Conservation (phyloP, 2,797 vertebrate species). For the Tapera naevia region DNA sequence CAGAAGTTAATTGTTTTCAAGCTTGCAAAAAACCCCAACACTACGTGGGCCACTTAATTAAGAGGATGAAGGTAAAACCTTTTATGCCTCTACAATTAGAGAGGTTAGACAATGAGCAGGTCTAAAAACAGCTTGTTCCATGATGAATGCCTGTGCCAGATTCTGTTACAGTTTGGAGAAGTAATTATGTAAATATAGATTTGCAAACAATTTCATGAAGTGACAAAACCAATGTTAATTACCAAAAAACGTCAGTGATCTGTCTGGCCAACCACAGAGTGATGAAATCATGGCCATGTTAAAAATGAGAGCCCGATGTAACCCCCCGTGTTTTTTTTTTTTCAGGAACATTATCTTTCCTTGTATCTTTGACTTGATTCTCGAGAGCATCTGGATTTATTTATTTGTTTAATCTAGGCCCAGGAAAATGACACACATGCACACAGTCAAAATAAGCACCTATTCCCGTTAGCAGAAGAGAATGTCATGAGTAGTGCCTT, state of each 20-base stretch:
- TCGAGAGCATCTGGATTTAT: not conserved
- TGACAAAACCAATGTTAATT: constrained; percentile 60
- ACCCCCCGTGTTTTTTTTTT: rapidly evolving
- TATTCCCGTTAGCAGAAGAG: not conserved
- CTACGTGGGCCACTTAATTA: not conserved
- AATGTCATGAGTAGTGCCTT: not conserved
- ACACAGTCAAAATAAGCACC: not conserved
- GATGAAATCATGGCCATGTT: constrained; percentile 48
- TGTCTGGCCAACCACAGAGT: constrained; percentile 26
- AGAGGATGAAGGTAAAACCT: constrained; percentile 8
- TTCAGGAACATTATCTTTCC: not conserved
- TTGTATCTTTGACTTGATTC: not conserved
- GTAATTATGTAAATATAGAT: constrained; percentile 69
- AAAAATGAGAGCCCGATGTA: constrained; percentile 52
- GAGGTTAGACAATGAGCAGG: not conserved
- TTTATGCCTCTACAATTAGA: not conserved
- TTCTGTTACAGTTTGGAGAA: constrained; percentile 45
- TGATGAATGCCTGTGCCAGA: constrained; percentile 37
- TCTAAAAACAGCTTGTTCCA: constrained; percentile 29
- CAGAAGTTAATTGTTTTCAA: not conserved
- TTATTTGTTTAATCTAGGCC: not conserved
- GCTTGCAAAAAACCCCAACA: not conserved
- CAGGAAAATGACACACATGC: not conserved
- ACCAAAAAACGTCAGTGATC: constrained; percentile 18
- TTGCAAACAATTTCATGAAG: constrained; percentile 53